Percentiles rank a stretch among this genome's conserved stretches.
Evolutionary conservation across 35 echinoderm and acorn worm species (phyloP).

Genomic region (Eucidaris tribuloides): DNA sequence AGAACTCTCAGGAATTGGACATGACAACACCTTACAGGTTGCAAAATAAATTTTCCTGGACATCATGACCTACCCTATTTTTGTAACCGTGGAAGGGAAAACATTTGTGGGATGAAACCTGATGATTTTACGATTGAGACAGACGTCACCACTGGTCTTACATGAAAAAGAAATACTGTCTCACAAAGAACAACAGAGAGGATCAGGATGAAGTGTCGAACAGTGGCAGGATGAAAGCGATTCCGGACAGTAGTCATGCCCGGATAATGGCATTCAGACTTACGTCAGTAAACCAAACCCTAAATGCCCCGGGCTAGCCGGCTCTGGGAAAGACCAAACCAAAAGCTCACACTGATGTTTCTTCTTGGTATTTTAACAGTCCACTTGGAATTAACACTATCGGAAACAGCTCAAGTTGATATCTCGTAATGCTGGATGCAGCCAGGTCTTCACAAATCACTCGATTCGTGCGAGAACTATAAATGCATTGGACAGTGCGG

Average conservation of each 20-base stretch:
- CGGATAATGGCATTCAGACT: not conserved
- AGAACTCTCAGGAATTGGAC: not conserved
- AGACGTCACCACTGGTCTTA: not conserved
- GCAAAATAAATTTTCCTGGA: conserved; percentile 35
- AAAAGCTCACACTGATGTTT: too few species aligned
- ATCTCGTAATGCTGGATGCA: conserved; percentile 16
- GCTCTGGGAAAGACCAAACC: too few species aligned
- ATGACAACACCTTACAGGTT: not conserved
- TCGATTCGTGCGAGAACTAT: not conserved
- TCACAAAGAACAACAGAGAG: conserved; percentile 42
- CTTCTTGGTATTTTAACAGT: too few species aligned
- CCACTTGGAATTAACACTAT: too few species aligned
- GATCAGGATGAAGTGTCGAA: conserved; percentile 10
- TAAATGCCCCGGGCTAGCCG: too few species aligned
- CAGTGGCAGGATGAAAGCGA: not conserved
- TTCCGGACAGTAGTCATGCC: not conserved
- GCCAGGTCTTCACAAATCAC: conserved; percentile 9
- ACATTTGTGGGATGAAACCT: conserved; percentile 2
- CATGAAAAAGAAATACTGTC: not conserved
- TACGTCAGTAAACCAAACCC: not conserved
- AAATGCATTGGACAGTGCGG: not conserved
- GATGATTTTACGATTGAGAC: conserved; percentile 12
- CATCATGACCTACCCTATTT: conserved; percentile 41
- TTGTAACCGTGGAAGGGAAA: conserved; percentile 27
- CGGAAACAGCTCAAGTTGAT: too few species aligned